phyloP scores from a whole-genome alignment of 2,113 vertebrate species.

The Odocoileus hemionus region DNA sequence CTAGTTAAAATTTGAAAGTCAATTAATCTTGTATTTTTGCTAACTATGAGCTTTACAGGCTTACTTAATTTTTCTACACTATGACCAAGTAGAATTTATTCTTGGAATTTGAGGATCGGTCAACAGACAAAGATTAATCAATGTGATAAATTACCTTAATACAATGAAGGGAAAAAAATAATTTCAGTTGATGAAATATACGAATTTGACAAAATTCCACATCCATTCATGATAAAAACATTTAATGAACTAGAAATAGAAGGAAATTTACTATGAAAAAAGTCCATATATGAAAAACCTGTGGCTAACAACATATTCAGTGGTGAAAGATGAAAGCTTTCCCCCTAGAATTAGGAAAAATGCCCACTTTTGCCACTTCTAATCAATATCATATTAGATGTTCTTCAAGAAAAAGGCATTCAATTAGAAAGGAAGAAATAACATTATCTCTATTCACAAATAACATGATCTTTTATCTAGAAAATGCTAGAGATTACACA shows the following conservation, averaged over 20 bases:
- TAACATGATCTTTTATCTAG: background rate
- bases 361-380: background rate
- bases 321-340: background rate
- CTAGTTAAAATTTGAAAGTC: background rate
- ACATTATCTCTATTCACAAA: background rate
- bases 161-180: background rate
- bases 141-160: background rate
- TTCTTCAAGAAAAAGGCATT: background rate
- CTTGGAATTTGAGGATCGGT: background rate
- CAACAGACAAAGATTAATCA: background rate
- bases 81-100: background rate
- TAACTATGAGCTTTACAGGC: background rate
- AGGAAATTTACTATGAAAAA: background rate
- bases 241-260: background rate
- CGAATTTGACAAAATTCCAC: background rate
- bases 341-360: background rate
- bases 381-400: background rate
- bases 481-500: background rate
- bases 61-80: background rate
- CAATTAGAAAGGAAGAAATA: background rate
- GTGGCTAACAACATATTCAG: background rate
- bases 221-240: background rate
- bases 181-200: background rate
- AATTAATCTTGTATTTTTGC: background rate
- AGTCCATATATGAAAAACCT: background rate